phyloP scores from a whole-genome alignment of 2,113 vertebrate genomes.

The Cynocephalus volans region DNA sequence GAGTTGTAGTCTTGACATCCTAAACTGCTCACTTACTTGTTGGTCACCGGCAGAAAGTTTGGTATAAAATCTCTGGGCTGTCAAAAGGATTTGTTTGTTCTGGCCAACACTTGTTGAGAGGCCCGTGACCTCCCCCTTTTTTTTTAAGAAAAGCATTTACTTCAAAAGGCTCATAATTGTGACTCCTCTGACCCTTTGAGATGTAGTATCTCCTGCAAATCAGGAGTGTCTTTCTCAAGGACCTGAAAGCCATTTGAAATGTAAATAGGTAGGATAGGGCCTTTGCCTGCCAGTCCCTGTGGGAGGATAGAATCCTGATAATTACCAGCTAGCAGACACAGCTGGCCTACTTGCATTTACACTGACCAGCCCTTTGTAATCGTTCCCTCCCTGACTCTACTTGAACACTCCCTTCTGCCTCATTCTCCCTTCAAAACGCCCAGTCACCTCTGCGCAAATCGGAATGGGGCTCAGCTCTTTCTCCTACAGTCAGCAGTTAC shows the following conservation, averaged over 20 bases:
- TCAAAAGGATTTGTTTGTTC: constrained; percentile 6
- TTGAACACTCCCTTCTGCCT: neutral
- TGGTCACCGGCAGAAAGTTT: constrained; percentile 29
- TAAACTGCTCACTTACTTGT: neutral
- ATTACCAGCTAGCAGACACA: neutral
- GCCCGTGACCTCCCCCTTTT: neutral
- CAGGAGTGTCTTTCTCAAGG: neutral
- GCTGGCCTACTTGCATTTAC: neutral
- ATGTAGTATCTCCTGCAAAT: neutral
- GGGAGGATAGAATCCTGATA: neutral
- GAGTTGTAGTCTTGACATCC: neutral
- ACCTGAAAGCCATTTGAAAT: neutral
- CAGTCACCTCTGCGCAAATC: neutral
- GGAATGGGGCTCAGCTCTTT: neutral
- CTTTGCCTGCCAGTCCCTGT: neutral
- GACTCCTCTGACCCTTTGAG: neutral
- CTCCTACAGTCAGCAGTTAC: neutral
- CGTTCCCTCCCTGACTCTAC: neutral
- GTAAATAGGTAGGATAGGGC: neutral
- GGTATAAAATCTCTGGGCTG: constrained; percentile 1
- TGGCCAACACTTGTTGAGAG: neutral
- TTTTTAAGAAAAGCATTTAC: neutral
- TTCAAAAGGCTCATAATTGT: neutral
- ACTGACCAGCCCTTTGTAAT: neutral
- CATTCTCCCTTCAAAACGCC: too few relatives aligned